Conservation (phyloP, 1,140 invertebrate species). For the Stegodyphus mimosarum region DNA sequence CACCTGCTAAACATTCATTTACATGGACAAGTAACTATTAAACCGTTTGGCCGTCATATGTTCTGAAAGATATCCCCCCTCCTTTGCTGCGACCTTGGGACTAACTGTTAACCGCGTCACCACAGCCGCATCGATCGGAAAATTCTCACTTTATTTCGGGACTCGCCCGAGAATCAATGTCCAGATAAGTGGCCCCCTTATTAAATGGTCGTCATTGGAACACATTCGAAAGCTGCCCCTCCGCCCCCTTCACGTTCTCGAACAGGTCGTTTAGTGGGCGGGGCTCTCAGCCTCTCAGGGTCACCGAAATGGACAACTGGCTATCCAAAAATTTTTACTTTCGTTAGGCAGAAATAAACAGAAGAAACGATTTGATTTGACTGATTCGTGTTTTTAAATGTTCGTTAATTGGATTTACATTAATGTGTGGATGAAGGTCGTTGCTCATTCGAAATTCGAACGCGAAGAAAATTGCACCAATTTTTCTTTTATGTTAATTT, state of each 20-base stretch:
- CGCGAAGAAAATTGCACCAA: too few species aligned
- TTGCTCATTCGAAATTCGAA: too few species aligned
- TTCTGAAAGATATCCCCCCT: too few species aligned
- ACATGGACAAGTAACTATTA: too few species aligned
- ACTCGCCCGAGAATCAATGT: constrained; percentile 1
- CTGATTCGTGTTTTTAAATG: background rate
- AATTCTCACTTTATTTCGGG: constrained; percentile 12
- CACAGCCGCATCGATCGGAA: background rate
- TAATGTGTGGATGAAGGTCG: too few species aligned
- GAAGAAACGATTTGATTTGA: background rate
- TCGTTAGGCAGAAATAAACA: background rate
- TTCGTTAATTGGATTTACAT: too few species aligned
- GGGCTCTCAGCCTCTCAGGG: too few species aligned
- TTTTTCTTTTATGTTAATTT: too few species aligned
- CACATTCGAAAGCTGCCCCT: background rate
- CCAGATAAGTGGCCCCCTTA: background rate
- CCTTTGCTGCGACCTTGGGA: background rate
- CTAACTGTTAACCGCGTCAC: too few species aligned
- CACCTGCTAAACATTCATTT: too few species aligned
- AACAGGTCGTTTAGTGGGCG: background rate
- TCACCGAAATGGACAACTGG: background rate
- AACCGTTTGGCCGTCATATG: too few species aligned
- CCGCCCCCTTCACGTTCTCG: background rate
- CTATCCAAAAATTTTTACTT: background rate
- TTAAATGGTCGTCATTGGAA: constrained; percentile 8